phyloP scores from a whole-genome alignment of 2,113 vertebrate species.

The Ammodytes dubius region DNA sequence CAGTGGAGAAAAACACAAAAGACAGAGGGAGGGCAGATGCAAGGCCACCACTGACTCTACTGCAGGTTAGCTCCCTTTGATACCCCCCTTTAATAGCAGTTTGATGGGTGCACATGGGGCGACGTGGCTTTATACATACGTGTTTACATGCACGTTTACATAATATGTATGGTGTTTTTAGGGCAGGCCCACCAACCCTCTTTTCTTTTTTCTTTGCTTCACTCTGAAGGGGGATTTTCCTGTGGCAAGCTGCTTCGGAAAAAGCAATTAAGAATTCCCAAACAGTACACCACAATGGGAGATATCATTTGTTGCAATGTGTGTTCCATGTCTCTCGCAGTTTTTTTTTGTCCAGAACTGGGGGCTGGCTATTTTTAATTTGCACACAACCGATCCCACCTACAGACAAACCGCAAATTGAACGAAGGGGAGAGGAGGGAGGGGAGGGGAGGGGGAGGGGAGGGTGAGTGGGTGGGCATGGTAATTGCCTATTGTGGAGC shows the following conservation, averaged over 20 bases:
- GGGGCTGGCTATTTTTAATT: conserved; percentile 83
- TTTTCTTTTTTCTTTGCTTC: conserved; percentile 67
- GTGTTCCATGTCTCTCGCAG: conserved; percentile 75
- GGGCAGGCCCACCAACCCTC: conserved; percentile 56
- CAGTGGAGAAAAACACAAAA: conserved; percentile 62
- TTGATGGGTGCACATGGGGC: conserved; percentile 78
- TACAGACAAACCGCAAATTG: conserved; percentile 76
- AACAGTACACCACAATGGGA: conserved; percentile 83
- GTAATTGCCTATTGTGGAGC: conserved; percentile 81
- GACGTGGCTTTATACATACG: conserved; percentile 71
- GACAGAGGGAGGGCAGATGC: conserved; percentile 66
- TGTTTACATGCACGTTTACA: conserved; percentile 77
- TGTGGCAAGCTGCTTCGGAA: conserved; percentile 82
- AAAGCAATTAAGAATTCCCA: conserved; percentile 86
- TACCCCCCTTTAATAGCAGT: conserved; percentile 72
- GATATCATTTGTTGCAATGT: conserved; percentile 78
- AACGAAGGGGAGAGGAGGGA: conserved; percentile 64
- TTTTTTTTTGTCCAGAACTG: conserved; percentile 70
- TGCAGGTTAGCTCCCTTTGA: conserved; percentile 81
- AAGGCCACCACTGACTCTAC: conserved; percentile 71
- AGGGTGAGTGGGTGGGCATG: conserved; percentile 67
- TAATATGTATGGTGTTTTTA: conserved; percentile 76
- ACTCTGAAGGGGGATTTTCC: conserved; percentile 84
- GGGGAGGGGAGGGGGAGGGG: conserved; percentile 23
- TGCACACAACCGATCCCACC: conserved; percentile 77